Percentiles rank a stretch among this genome's conserved stretches.
These are phyloP conservation scores for Sesamia nonagrioides DNA, from an alignment of 1,140 invertebrate species.

Conservation along the genomic window DNA sequence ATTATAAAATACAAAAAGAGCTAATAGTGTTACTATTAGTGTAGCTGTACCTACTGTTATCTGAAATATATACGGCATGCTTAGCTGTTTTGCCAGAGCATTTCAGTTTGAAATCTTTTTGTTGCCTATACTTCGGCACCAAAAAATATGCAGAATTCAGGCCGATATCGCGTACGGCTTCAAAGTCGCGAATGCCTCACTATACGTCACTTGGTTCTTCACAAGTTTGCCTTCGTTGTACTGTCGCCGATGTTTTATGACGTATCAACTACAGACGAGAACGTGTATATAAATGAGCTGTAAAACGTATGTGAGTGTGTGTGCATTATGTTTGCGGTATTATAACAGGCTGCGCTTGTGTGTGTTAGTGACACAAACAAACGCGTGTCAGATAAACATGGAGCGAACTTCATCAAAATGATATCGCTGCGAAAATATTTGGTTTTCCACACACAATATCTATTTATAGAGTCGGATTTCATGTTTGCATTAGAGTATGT, in stretches of 20 bases:
- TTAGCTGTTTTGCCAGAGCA: not conserved
- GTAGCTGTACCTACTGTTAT: no score
- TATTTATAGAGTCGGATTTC: conserved; percentile 56
- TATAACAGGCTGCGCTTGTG: conserved; percentile 3
- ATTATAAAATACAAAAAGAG: no score
- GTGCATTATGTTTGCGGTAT: not conserved
- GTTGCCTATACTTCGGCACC: not conserved
- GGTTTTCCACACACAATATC: conserved; percentile 53
- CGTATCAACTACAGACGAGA: not conserved
- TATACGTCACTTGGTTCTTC: conserved; percentile 26
- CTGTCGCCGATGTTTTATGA: conserved; percentile 25
- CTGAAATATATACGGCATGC: no score
- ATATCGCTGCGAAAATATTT: conserved; percentile 54
- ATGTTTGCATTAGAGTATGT: conserved; percentile 51
- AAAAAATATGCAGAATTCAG: conserved; percentile 2
- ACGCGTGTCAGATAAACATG: conserved; percentile 39
- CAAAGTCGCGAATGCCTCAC: not conserved
- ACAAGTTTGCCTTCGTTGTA: conserved; percentile 9
- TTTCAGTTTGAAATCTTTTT: not conserved
- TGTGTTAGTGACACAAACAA: conserved; percentile 41
- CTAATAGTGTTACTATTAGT: no score
- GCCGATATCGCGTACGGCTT: not conserved
- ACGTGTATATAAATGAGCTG: conserved; percentile 3
- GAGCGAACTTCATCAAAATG: conserved; percentile 49
- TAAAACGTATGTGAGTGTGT: not conserved